Percentiles rank a stretch among this genome's conserved stretches.
These are phyloP conservation scores for Chromoteleia sp. DNA, from an alignment of 2,888 invertebrate species.

Conservation along the genomic window DNA sequence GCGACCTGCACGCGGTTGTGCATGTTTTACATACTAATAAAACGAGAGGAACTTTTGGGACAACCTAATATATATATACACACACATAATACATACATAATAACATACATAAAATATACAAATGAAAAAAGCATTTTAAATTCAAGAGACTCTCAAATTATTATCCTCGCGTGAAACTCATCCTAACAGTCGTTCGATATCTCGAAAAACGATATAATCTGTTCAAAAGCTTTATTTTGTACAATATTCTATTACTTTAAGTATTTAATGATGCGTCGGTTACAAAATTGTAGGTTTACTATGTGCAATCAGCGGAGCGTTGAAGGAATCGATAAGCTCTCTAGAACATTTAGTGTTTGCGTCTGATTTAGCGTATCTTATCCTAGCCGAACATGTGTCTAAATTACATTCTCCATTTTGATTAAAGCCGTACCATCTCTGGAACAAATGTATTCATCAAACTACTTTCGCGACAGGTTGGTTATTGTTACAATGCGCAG, in stretches of 20 bases:
- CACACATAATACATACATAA: too few species aligned
- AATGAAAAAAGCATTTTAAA: too few species aligned
- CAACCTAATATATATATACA: too few species aligned
- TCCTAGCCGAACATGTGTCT: conserved; percentile 50
- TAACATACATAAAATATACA: too few species aligned
- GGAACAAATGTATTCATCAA: conserved; percentile 17
- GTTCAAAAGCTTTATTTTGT: conserved; percentile 14
- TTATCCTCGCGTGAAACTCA: too few species aligned
- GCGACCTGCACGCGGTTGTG: too few species aligned
- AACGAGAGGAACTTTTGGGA: too few species aligned
- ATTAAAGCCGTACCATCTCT: conserved; percentile 22
- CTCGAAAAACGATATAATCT: neutral
- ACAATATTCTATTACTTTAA: conserved; percentile 9
- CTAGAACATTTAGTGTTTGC: conserved; percentile 40
- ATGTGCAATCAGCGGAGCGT: conserved; percentile 26
- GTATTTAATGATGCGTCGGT: conserved; percentile 34
- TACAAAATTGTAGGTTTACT: conserved; percentile 22
- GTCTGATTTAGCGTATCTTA: conserved; percentile 63
- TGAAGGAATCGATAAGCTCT: conserved; percentile 49
- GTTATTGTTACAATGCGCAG: neutral
- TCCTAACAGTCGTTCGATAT: too few species aligned
- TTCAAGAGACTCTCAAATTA: too few species aligned
- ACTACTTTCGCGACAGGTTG: conserved; percentile 10
- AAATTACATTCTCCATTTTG: conserved; percentile 48
- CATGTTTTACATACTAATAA: too few species aligned